Evolutionary conservation across 1,140 invertebrate species (phyloP), one percentile per base, ranked within the genome.

Genomic region (Drosophila nasuta): DNA sequence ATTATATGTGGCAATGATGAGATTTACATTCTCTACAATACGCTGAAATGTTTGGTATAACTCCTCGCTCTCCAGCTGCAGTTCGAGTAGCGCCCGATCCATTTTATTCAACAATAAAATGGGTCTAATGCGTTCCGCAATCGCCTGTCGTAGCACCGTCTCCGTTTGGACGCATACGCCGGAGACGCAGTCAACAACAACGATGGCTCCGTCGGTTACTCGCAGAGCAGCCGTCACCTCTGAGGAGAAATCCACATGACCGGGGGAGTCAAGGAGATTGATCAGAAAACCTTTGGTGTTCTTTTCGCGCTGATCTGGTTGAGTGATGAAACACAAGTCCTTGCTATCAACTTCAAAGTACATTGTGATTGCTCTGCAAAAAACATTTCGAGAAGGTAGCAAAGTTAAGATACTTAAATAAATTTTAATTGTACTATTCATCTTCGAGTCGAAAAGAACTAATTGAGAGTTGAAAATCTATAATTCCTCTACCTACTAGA

Each of bases 91-190:
- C 79, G 98, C 98, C 86, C 98, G 96, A 94, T 99, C 98, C 98
- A 99, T 99, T 94, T 99, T 99, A 96, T 99, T 99, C 98, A 99
- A 99, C 95, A 99, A 99, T 62, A 99, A 94, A 81, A 99, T 97
- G 52, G 98, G 98, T 95, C 98, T 98, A 90, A 99, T 99, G 92
- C 98, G 96, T 93, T 99, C 98, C 79, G 97, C 97, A 93, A 99
- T 99, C 69, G 98, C 98, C 93, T 99, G 98, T 94, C 98, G 96
- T 78, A 99, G 94, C 59, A 99, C 98, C 93, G 98, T 99, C 94
- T 99, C 98, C 59, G 98, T 99, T 94, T 99, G 98, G 77, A 99
- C 98, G 94, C 98, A 99, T 48, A 99, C 98, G 98, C 98, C 98
- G 83, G 98, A 99, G 41, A 99, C 98, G 94, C 98, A 99, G 94